These are phyloP conservation scores for Emmelina monodactyla DNA, from an alignment of 2,888 invertebrate species.

Conservation along the genomic window DNA sequence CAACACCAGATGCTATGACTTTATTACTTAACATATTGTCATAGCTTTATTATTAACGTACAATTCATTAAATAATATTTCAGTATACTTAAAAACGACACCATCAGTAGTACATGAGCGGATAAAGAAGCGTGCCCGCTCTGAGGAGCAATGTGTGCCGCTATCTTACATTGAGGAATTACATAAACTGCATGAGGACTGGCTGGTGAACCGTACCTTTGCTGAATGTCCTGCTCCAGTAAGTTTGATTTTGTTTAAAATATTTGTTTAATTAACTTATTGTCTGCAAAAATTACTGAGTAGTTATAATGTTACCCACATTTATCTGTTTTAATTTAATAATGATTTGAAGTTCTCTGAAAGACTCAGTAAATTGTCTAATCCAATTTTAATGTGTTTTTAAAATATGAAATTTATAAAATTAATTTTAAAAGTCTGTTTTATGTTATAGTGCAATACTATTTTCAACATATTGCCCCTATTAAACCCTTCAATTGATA, in stretches of 20 bases:
- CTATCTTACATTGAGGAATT: conserved; percentile 82
- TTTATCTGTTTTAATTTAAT: too few species aligned
- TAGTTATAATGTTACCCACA: too few species aligned
- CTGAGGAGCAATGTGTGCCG: conserved; percentile 83
- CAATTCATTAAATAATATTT: too few species aligned
- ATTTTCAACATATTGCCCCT: too few species aligned
- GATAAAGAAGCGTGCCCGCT: conserved; percentile 77
- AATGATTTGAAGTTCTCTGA: too few species aligned
- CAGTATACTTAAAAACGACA: conserved; percentile 73
- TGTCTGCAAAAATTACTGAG: too few species aligned
- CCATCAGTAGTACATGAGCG: conserved; percentile 74
- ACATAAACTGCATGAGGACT: conserved; percentile 78
- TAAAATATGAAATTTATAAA: conserved; percentile 4
- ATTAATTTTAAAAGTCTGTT: conserved; percentile 1
- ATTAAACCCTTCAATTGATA: too few species aligned
- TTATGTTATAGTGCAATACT: too few species aligned
- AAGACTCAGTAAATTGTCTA: too few species aligned
- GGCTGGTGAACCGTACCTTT: conserved; percentile 68
- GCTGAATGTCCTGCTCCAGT: conserved; percentile 73
- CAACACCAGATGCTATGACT: neutral
- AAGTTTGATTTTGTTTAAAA: too few species aligned
- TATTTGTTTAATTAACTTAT: too few species aligned
- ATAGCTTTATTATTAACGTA: neutral
- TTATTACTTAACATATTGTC: neutral
- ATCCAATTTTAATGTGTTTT: too few species aligned